These are phyloP conservation scores for Tetranychus cinnabarinus DNA, from an alignment of 1,140 invertebrate species.

Conservation along the genomic window DNA sequence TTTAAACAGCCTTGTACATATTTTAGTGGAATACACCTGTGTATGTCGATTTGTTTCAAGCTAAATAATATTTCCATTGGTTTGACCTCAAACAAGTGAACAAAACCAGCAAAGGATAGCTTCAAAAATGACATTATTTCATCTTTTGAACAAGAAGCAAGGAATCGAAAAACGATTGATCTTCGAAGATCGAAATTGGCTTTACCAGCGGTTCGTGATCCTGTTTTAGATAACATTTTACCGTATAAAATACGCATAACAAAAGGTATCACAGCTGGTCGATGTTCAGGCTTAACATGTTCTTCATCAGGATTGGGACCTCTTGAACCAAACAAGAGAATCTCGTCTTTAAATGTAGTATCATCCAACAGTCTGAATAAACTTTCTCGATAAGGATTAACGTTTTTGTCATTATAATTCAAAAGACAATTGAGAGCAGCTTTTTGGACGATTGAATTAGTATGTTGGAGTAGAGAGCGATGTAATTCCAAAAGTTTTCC, in stretches of 20 bases:
- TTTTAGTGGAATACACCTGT: not conserved
- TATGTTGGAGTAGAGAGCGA: constrained; percentile 39
- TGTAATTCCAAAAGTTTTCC: constrained; percentile 18
- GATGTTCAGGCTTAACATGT: constrained; percentile 40
- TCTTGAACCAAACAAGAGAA: constrained; percentile 34
- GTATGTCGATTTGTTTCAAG: not conserved
- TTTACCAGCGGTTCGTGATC: constrained; percentile 42
- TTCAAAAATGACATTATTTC: constrained; percentile 55
- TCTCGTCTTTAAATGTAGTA: constrained; percentile 57
- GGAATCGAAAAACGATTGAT: constrained; percentile 51
- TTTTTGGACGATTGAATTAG: constrained; percentile 52
- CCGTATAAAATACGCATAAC: constrained; percentile 62
- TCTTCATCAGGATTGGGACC: constrained; percentile 42
- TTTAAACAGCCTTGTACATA: not conserved
- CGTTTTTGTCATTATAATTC: constrained; percentile 50
- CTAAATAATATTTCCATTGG: not conserved
- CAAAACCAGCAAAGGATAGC: constrained; percentile 54
- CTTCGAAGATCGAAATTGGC: constrained; percentile 37
- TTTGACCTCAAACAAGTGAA: constrained; percentile 29
- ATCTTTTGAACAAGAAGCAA: constrained; percentile 46
- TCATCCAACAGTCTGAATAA: constrained; percentile 55
- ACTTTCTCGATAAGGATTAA: constrained; percentile 47
- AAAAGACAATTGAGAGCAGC: constrained; percentile 57
- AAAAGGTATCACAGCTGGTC: constrained; percentile 46
- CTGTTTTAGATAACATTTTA: constrained; percentile 56